A percentile compares a stretch with the other conserved stretches of the same genome.
These are phyloP conservation scores for Caenorhabditis zanzibari DNA, from an alignment of 2,888 invertebrate species.

Conservation along the genomic window DNA sequence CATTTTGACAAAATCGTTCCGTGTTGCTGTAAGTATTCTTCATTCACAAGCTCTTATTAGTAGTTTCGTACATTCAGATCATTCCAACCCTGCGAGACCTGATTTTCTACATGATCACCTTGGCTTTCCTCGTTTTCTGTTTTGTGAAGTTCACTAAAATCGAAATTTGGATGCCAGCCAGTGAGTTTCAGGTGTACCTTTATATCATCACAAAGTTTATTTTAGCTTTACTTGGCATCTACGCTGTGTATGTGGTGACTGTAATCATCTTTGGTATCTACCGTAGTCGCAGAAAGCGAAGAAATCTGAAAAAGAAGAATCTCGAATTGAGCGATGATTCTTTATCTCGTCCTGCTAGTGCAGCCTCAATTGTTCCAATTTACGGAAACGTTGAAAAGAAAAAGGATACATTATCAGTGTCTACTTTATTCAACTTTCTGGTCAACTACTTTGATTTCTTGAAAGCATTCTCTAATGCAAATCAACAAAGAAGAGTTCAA, in stretches of 20 bases:
- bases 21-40: conserved; percentile 37
- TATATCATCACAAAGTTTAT: not conserved
- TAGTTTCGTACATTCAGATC: conserved; percentile 24
- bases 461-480: conserved; percentile 15
- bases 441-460: conserved; percentile 38
- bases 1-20: conserved; percentile 86
- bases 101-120: conserved; percentile 85
- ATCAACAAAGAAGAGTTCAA: conserved; percentile 7
- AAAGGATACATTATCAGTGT: conserved; percentile 29
- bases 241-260: conserved; percentile 85
- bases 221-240: conserved; percentile 85
- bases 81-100: conserved; percentile 85
- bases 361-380: conserved; percentile 38
- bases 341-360: conserved; percentile 36
- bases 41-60: not conserved
- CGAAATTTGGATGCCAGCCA: conserved; percentile 84
- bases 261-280: conserved; percentile 84
- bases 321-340: not conserved
- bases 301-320: conserved; percentile 32
- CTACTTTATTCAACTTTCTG: conserved; percentile 25
- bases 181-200: conserved; percentile 11
- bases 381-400: conserved; percentile 20
- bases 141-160: conserved; percentile 85
- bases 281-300: conserved; percentile 54
- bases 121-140: conserved; percentile 85